Base-by-base conservation (phyloP, 2,888 invertebrate species). In the Sinodicranocentrus sp. region DNA sequence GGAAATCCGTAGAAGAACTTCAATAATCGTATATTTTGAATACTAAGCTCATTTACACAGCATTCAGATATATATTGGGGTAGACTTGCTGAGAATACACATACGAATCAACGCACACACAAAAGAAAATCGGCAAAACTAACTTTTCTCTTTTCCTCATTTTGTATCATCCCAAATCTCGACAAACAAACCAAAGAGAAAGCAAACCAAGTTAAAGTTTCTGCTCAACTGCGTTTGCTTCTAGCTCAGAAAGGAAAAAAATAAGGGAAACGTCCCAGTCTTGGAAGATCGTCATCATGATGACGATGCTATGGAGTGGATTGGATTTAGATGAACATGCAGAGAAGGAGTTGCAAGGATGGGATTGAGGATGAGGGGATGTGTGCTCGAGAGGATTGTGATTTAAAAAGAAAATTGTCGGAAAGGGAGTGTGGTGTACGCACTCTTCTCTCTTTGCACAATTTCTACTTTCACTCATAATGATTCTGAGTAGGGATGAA, bases 11-110 rank as follows among this genome's bases (percentile, higher is more conserved):
- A 17, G 54, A 54, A 54, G 59, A 61, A n/a, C 15, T 17, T 61
- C 61, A 61, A 61, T 61, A 61, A 61, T 61, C 28, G 17, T 61
- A 61, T 61, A 61, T 61, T 61, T 61, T 61, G 61, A 61, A 61
- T 61, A 33, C 61, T 61, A 26, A 28, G 61, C 33, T 61, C 61
- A 61, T 61, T 61, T 61, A 61, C 61, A 61, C 61, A n/a, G 17
- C 13, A 28, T 26, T 8, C 10, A 13, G n/a, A 25, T 2, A 21
- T 6, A 5, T 17, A 21, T 3, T 21, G 23, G 21, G 21, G 13
- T 3, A 17, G 1, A 25, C 10, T 25, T 17, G 25, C 57, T 2
- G 10, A 57, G n/a, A 48, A 48, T 39, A 54, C 8, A 3, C 28
- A 17, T 2, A 54, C 54, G 23, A 21, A 26, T 61, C n/a, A 26